These are phyloP conservation scores for Lycopodina hypogea DNA, from an alignment of 37 sponge, comb jelly and placozoan species.

Conservation along the genomic window DNA sequence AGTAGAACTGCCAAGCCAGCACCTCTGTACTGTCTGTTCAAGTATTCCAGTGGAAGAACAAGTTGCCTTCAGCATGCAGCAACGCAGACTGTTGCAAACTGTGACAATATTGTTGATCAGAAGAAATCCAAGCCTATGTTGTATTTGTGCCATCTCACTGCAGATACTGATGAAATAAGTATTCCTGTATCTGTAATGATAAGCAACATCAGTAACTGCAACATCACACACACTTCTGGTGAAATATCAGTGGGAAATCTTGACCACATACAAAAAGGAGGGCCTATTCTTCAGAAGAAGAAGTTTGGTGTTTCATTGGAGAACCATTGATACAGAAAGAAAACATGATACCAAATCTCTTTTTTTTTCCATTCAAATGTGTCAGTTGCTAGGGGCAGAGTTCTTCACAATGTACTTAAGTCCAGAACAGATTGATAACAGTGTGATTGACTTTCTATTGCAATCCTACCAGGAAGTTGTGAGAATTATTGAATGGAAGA, in stretches of 20 bases:
- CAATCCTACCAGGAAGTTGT: neutral
- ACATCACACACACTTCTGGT: neutral
- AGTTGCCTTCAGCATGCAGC: neutral
- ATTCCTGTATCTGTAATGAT: neutral
- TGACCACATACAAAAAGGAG: neutral
- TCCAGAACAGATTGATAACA: neutral
- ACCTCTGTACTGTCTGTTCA: neutral
- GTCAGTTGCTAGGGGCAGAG: conserved; percentile 22
- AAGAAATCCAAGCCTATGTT: neutral
- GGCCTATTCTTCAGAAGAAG: neutral
- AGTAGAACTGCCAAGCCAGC: neutral
- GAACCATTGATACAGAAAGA: neutral
- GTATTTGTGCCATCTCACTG: neutral
- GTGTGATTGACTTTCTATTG: neutral
- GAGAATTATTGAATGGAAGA: conserved; percentile 14
- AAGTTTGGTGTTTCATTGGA: conserved; percentile 33
- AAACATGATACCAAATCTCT: neutral
- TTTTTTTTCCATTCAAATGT: conserved; percentile 32
- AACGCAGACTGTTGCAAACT: neutral
- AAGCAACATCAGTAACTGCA: neutral
- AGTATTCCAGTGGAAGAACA: neutral
- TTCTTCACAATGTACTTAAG: conserved; percentile 8
- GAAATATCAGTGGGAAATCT: conserved; percentile 9
- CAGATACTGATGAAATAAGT: neutral
- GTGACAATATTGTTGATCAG: neutral